phyloP scores from a whole-genome alignment of 2,113 vertebrate genomes.

The Indri indri region DNA sequence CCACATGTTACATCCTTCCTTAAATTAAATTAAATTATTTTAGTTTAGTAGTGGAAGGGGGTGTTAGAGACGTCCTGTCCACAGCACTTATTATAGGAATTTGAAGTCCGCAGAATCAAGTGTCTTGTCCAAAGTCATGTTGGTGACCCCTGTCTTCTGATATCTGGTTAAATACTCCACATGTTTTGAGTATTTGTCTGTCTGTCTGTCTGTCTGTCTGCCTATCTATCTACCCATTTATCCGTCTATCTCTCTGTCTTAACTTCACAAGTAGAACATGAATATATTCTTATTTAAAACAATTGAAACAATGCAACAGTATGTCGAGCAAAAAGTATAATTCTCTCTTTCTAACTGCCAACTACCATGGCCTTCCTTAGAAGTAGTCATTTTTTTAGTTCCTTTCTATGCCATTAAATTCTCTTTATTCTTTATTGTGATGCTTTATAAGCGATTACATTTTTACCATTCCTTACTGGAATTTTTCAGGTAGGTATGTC shows the following conservation, averaged over 20 bases:
- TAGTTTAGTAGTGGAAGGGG: neutral
- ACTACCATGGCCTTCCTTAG: neutral
- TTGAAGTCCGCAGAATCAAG: neutral
- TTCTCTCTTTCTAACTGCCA: neutral
- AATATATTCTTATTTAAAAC: neutral
- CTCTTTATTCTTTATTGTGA: neutral
- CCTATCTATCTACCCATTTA: neutral
- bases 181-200: neutral
- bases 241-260: neutral
- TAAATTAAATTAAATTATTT: neutral
- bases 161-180: neutral
- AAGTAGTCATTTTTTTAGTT: neutral
- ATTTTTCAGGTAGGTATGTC: neutral
- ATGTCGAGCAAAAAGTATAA: neutral
- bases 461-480: neutral
- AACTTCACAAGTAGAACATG: neutral
- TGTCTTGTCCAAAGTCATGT: neutral
- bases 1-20: neutral
- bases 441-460: neutral
- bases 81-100: neutral
- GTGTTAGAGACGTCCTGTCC: neutral
- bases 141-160: neutral
- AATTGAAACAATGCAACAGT: neutral
- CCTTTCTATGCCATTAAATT: neutral
- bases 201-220: neutral